phyloP scores from a whole-genome alignment of 2,113 vertebrate species.

The Elephantulus edwardii region DNA sequence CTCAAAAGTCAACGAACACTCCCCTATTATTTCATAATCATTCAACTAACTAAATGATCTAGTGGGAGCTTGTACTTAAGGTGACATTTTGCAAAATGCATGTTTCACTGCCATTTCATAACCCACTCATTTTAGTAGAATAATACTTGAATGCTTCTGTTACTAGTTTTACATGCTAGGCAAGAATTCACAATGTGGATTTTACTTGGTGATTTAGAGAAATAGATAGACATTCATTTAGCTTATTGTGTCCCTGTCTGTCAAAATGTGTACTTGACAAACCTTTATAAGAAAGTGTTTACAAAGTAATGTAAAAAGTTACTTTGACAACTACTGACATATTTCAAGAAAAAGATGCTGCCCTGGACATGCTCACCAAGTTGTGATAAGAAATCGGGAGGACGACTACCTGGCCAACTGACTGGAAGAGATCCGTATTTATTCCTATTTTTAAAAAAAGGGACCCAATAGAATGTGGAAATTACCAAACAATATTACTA shows the following conservation, averaged over 20 bases:
- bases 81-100: neutral
- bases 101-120: neutral
- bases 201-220: constrained; percentile 1
- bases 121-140: neutral
- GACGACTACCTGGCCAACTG: no score
- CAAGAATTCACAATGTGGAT: neutral
- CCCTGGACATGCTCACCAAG: no score
- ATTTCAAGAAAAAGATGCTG: no score
- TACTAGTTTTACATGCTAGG: neutral
- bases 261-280: neutral
- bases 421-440: no score
- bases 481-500: no score
- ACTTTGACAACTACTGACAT: no score
- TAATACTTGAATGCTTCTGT: neutral
- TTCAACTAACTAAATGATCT: constrained; percentile 25
- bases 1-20: constrained; percentile 32
- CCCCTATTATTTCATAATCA: neutral
- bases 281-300: neutral
- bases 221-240: neutral
- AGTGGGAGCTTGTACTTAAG: neutral
- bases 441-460: no score
- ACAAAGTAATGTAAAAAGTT: neutral
- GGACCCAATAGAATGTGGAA: no score
- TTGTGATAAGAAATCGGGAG: no score
- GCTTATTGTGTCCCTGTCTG: neutral